Conservation (phyloP, 2,888 invertebrate species). For the Rhyacophila evoluta region DNA sequence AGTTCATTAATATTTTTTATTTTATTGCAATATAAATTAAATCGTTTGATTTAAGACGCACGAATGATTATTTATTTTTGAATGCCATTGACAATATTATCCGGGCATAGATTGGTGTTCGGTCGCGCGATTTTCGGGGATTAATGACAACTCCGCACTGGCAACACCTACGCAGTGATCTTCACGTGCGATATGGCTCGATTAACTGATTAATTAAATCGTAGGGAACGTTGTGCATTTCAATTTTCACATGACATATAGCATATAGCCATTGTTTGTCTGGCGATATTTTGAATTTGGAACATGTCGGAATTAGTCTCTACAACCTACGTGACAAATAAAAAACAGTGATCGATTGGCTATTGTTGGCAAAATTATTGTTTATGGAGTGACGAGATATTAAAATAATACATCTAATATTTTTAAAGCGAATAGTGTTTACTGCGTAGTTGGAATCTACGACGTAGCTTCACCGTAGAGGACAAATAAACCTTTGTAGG, state of each 20-base stretch:
- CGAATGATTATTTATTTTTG: too few species aligned
- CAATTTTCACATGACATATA: slow-evolving; percentile 38
- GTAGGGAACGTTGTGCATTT: slow-evolving; percentile 38
- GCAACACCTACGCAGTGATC: slow-evolving; percentile 41
- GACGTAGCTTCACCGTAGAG: too few species aligned
- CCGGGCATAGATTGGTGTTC: background rate
- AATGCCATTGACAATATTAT: background rate
- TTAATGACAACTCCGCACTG: slow-evolving; percentile 39
- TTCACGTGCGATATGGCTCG: slow-evolving; percentile 32
- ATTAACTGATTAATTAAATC: slow-evolving; percentile 48
- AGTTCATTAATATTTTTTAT: too few species aligned
- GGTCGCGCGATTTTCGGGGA: slow-evolving; percentile 48
- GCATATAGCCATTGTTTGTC: slow-evolving; percentile 4
- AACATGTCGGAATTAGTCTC: background rate
- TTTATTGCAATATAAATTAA: too few species aligned
- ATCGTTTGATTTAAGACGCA: too few species aligned
- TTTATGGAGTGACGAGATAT: too few species aligned
- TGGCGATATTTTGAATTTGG: slow-evolving; percentile 7
- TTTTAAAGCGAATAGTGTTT: too few species aligned
- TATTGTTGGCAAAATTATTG: too few species aligned
- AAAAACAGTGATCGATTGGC: background rate
- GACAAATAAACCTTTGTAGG: too few species aligned
- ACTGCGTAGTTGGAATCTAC: too few species aligned
- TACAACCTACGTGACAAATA: background rate
- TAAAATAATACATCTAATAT: too few species aligned